Evolutionary conservation across 2,888 invertebrate species (phyloP).

Genomic region (Troilus luridus): DNA sequence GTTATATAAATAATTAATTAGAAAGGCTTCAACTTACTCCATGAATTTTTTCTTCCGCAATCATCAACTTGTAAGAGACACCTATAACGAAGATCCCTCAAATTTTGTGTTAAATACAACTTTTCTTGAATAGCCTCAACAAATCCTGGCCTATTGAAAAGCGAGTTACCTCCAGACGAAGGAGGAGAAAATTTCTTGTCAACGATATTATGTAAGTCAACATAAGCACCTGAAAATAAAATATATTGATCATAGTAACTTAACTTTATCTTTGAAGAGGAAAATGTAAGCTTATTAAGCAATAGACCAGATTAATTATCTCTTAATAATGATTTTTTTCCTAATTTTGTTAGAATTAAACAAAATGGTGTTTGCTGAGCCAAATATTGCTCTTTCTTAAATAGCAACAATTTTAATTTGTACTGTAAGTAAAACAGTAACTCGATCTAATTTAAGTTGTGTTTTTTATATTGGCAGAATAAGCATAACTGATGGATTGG

Average conservation of each 20-base stretch:
- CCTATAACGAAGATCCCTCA: background rate
- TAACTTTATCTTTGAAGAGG: background rate
- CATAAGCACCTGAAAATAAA: slow-evolving; percentile 58
- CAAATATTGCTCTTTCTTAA: background rate
- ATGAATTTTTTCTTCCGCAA: background rate
- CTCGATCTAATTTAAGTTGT: no score
- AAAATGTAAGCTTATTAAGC: background rate
- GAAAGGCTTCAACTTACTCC: background rate
- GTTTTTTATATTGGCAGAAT: no score
- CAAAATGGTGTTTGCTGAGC: background rate
- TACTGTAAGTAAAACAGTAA: no score
- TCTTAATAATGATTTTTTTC: no score
- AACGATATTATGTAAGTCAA: slow-evolving; percentile 61
- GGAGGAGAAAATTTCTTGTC: slow-evolving; percentile 22
- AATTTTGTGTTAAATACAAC: slow-evolving; percentile 19
- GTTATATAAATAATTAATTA: background rate
- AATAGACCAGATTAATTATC: no score
- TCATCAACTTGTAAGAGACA: slow-evolving; percentile 30
- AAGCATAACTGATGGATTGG: no score
- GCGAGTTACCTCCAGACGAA: background rate
- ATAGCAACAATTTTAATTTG: no score
- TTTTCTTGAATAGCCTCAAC: slow-evolving; percentile 30
- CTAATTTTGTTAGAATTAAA: no score
- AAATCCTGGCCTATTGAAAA: slow-evolving; percentile 16
- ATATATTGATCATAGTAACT: background rate